These are phyloP conservation scores for Holacanthus passer DNA, from an alignment of 2,113 vertebrate genomes.

Conservation along the genomic window DNA sequence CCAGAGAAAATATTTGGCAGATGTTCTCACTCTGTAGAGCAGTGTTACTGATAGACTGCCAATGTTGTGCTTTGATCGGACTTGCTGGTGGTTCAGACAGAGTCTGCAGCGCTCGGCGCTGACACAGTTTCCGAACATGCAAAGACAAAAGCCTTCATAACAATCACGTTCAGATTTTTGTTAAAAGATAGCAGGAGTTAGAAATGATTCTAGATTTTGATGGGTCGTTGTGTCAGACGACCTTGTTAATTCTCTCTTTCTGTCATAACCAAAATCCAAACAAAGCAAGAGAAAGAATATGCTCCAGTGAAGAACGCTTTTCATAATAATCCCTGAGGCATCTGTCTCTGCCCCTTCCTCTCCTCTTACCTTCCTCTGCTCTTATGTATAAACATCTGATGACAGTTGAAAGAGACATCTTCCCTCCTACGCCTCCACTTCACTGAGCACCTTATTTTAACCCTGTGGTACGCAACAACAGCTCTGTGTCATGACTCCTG, in stretches of 20 bases:
- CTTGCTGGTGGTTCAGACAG: not conserved
- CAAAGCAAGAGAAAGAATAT: not conserved
- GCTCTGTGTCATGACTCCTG: not conserved
- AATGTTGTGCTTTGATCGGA: constrained; percentile 25
- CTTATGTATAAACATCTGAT: not conserved
- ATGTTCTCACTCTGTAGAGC: constrained; percentile 11
- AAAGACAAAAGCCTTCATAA: not conserved
- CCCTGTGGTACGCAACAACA: not conserved
- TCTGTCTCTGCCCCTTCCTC: not conserved
- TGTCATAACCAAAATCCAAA: not conserved
- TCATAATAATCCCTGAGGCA: not conserved
- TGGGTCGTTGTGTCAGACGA: not conserved
- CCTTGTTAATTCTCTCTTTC: not conserved
- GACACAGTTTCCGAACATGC: not conserved
- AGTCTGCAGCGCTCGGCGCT: not conserved
- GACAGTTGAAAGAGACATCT: not conserved
- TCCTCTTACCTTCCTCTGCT: not conserved
- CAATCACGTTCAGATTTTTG: not conserved
- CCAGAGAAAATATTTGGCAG: constrained; percentile 13
- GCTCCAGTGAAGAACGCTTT: not conserved
- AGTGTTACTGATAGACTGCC: constrained; percentile 2
- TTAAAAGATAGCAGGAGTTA: not conserved
- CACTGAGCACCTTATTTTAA: not conserved
- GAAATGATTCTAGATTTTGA: not conserved
- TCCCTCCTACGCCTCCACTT: not conserved